These are phyloP conservation scores for Xenopus borealis DNA, from an alignment of 2,113 vertebrate species.

Conservation along the genomic window DNA sequence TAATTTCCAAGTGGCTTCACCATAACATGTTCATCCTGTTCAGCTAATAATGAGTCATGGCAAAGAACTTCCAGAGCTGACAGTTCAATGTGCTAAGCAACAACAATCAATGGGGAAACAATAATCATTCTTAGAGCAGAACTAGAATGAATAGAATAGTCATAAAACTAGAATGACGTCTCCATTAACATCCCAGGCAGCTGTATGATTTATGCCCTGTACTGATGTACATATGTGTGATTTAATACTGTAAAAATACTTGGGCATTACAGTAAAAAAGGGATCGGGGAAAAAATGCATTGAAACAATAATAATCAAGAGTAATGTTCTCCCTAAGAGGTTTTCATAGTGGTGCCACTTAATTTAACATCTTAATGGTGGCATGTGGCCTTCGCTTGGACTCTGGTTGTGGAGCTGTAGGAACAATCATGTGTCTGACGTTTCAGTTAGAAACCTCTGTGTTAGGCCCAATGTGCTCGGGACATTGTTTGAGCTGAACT, in stretches of 20 bases:
- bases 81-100: too few species aligned
- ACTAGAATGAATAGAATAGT: too few species aligned
- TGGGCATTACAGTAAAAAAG: conserved; percentile 65
- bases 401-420: conserved; percentile 62
- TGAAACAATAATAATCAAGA: conserved; percentile 76
- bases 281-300: conserved; percentile 66
- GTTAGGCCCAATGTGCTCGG: conserved; percentile 67
- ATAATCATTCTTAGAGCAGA: too few species aligned
- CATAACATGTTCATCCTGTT: too few species aligned
- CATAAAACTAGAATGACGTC: conserved; percentile 57
- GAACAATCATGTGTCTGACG: conserved; percentile 69
- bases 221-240: conserved; percentile 60
- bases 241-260: conserved; percentile 67
- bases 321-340: conserved; percentile 70
- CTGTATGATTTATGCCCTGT: conserved; percentile 66
- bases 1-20: too few species aligned
- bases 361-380: conserved; percentile 79
- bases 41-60: too few species aligned
- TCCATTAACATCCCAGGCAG: conserved; percentile 66
- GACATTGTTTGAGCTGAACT: conserved; percentile 73
- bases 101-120: too few species aligned
- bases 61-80: too few species aligned
- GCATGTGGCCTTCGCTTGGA: conserved; percentile 71
- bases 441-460: conserved; percentile 64
- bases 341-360: conserved; percentile 69